Base-by-base conservation (phyloP, 2,797 vertebrate species). In the Peromyscus attwateri region DNA sequence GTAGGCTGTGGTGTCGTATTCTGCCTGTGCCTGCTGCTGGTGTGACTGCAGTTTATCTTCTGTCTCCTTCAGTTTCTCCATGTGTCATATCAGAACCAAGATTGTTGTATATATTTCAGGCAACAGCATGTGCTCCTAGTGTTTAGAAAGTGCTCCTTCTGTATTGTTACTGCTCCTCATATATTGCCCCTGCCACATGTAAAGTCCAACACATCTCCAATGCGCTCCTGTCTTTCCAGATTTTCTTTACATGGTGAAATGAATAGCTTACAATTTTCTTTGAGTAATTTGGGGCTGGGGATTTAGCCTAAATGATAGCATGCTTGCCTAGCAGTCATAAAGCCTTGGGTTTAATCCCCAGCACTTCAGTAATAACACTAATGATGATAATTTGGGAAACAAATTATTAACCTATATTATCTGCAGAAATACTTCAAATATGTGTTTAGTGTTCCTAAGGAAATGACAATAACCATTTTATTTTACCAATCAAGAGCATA, bases 191-290 rank as follows among this genome's bases (percentile, higher is more conserved):
- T 62, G 0, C 27, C n/a, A 31, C 17, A 6, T 81, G 0, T 75
- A 75, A 95, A 88, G 57, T 75, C 21, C 37, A 94, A 2, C n/a
- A 79, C n/a, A 82, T 94, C 34, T 91, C 81, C 81, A 95, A 79
- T 85, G 49, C 40, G 7, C 9, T 88, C 23, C 81, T 37, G 46
- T 75, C 11, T 87, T 83, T 13, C 70, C 3, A 80, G 0, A 70
- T 62, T 82, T 93, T 92, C 70, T 88, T 89, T 62, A 25, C 71
- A 49, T 29, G 14, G 49, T 76, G 82, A 88, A 84, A 89, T 79
- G 34, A 90, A 13, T 89, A 34, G 57, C 43, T 88, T 89, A 83
- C 10, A 76, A 31, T 92, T 93, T 95, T 60, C 17, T 70, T 70
- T 80, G 62, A 82, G 64, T 92, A 70, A 57, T 90, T 95, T 89